A percentile compares a stretch with the other conserved stretches of the same genome.
Evolutionary conservation across 2,113 vertebrate species (phyloP).

Genomic region (Callospermophilus lateralis): DNA sequence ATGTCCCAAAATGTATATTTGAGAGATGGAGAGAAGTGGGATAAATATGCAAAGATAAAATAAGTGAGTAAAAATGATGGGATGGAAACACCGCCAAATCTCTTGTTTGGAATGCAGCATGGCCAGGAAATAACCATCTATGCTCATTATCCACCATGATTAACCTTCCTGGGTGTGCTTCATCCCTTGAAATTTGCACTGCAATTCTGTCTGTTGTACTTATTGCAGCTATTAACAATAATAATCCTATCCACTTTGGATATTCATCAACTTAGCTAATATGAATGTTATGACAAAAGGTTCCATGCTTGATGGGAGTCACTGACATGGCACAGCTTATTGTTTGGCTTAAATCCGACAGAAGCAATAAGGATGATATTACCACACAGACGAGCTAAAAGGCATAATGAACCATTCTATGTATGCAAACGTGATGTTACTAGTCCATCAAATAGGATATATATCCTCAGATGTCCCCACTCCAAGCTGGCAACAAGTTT

Average conservation of each 20-base stretch:
- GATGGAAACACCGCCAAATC: not conserved
- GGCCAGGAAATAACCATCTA: not conserved
- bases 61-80: constrained; percentile 35
- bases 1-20: constrained; percentile 35
- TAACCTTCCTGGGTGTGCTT: not conserved
- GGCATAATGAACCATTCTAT: not conserved
- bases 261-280: not conserved
- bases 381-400: not conserved
- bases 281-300: not conserved
- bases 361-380: not conserved
- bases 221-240: constrained; percentile 6
- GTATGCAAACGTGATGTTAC: too few species aligned
- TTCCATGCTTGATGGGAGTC: not conserved
- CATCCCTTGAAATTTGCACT: not conserved
- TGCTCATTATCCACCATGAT: not conserved
- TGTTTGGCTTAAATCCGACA: not conserved
- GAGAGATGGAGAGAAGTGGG: not conserved
- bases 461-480: not conserved
- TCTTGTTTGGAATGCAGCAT: not conserved
- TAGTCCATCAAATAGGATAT: not conserved
- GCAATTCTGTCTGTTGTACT: not conserved
- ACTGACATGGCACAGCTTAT: not conserved
- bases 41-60: constrained; percentile 35
- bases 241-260: not conserved
- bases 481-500: not conserved